These are phyloP conservation scores for Myiotriccus ornatus DNA, from an alignment of 2,797 vertebrate genomes.

Conservation along the genomic window DNA sequence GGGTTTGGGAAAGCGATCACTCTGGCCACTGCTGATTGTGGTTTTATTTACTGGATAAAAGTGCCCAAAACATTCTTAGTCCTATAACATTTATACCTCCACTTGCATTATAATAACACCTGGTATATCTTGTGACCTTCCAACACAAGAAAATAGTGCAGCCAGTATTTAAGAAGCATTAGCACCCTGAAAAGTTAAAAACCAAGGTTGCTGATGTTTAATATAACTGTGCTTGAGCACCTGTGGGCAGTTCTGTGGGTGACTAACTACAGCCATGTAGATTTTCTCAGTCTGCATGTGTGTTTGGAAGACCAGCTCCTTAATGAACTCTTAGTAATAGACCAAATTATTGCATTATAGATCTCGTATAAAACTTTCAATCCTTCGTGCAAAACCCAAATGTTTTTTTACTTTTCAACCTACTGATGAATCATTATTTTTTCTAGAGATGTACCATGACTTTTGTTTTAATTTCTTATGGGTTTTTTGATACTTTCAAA, in stretches of 20 bases:
- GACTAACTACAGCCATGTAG: neutral
- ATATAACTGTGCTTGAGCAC: neutral
- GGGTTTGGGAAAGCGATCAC: rapidly evolving
- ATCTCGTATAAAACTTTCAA: neutral
- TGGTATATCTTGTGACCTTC: neutral
- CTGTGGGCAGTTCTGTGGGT: neutral
- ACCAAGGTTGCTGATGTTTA: neutral
- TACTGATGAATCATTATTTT: neutral
- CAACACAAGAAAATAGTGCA: neutral
- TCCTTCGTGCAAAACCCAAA: neutral
- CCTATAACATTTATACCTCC: neutral
- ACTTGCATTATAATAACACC: neutral
- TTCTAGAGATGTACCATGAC: neutral
- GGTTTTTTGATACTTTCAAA: neutral
- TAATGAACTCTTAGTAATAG: neutral
- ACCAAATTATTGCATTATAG: neutral
- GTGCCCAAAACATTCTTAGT: neutral
- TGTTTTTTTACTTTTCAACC: neutral
- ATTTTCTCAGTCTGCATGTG: neutral
- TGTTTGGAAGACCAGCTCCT: neutral
- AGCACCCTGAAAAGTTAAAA: neutral
- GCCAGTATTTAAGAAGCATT: neutral
- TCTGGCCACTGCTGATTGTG: neutral
- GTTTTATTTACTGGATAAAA: neutral
- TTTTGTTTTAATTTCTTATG: neutral